phyloP scores from a whole-genome alignment of 1,140 invertebrate species.

The Hylaeus anthracinus region DNA sequence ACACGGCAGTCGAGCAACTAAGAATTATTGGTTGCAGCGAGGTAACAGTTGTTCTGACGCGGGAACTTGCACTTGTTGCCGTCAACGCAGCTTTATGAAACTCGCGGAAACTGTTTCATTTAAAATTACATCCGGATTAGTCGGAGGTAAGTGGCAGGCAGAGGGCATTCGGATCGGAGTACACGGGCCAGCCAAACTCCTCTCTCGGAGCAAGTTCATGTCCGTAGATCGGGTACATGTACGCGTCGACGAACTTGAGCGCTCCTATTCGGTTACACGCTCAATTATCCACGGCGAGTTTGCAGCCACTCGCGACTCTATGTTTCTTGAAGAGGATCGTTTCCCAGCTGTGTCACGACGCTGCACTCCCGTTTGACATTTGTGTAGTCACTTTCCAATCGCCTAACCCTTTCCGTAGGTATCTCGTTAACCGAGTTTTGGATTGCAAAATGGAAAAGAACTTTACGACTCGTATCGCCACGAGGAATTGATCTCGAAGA shows the following conservation, averaged over 20 bases:
- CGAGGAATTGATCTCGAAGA: no score
- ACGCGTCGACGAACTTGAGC: constrained; percentile 12
- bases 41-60: not conserved
- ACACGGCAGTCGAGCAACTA: no score
- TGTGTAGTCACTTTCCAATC: no score
- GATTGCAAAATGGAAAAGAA: no score
- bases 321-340: not conserved
- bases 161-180: constrained; percentile 16
- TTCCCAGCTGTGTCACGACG: not conserved
- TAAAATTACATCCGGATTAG: constrained; percentile 61
- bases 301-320: not conserved
- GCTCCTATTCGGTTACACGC: constrained; percentile 29
- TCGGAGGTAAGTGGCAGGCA: constrained; percentile 17
- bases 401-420: no score
- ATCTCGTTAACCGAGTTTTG: no score
- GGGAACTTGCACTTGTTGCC: constrained; percentile 63
- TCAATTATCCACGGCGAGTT: constrained; percentile 30
- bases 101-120: constrained; percentile 62
- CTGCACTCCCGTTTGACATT: not conserved
- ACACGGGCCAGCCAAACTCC: not conserved
- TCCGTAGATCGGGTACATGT: constrained; percentile 3
- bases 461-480: no score
- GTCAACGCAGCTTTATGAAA: constrained; percentile 65
- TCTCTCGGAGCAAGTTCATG: constrained; percentile 1
- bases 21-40: constrained; percentile 1